These are phyloP conservation scores for Dryoscopus gambensis DNA, from an alignment of 2,113 vertebrate genomes.

Conservation along the genomic window DNA sequence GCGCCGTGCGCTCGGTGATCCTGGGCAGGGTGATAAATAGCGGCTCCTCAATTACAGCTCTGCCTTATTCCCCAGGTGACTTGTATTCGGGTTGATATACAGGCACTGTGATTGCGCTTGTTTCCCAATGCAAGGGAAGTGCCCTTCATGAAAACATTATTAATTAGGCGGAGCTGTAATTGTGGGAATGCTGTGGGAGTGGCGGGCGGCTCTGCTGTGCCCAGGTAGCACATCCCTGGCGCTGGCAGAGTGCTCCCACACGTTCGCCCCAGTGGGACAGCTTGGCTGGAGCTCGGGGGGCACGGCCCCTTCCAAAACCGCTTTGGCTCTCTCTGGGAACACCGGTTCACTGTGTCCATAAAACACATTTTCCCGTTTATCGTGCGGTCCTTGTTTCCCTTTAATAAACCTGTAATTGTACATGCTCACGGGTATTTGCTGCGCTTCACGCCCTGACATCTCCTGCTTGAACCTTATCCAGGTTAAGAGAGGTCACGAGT, in stretches of 20 bases:
- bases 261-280: fast-evolving
- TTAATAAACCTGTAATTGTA: constrained; percentile 52
- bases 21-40: constrained; percentile 17
- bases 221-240: neutral
- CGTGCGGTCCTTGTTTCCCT: neutral
- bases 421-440: constrained; percentile 19
- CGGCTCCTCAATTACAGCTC: neutral
- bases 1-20: neutral
- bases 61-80: neutral
- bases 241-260: too few relatives aligned
- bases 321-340: neutral
- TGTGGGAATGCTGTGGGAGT: neutral
- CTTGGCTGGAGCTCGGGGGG: fast-evolving
- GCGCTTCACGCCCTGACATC: constrained; percentile 8
- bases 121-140: constrained; percentile 35
- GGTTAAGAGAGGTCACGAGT: constrained; percentile 18
- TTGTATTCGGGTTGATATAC: constrained; percentile 21
- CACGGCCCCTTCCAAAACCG: fast-evolving
- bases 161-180: neutral
- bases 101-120: neutral
- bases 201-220: neutral
- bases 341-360: fast-evolving
- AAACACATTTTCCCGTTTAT: neutral
- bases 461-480: neutral
- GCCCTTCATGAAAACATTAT: neutral